These are phyloP conservation scores for Machimus atricapillus DNA, from an alignment of 2,888 invertebrate species.

Conservation along the genomic window DNA sequence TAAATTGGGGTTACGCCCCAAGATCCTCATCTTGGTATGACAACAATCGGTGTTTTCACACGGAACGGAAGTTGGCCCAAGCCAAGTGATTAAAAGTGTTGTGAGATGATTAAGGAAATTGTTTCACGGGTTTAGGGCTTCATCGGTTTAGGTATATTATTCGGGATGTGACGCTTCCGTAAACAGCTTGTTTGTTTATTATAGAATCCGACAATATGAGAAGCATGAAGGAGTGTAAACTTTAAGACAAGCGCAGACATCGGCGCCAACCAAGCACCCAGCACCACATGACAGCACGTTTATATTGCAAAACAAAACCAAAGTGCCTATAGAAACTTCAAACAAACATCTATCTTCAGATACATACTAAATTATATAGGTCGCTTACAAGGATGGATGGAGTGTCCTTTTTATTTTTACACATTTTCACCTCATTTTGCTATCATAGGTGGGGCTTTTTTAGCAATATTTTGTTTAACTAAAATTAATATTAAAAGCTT, in stretches of 20 bases:
- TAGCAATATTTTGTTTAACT: too few relatives aligned
- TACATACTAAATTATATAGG: not conserved
- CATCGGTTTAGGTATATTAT: not conserved
- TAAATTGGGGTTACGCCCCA: not conserved
- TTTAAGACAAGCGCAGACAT: not conserved
- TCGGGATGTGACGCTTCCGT: not conserved
- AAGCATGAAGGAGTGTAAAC: not conserved
- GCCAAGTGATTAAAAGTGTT: not conserved
- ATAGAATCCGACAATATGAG: not conserved
- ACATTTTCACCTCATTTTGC: not conserved
- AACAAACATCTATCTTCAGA: not conserved
- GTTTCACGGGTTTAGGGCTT: not conserved
- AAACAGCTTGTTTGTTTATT: not conserved
- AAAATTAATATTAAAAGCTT: too few relatives aligned
- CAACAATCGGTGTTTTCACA: not conserved
- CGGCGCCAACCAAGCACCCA: not conserved
- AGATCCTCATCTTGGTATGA: not conserved
- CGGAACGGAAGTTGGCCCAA: not conserved
- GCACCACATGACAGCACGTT: not conserved
- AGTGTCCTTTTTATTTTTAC: not conserved
- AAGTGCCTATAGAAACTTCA: not conserved
- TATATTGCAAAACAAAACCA: not conserved
- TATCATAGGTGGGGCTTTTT: not conserved
- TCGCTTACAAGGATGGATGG: not conserved
- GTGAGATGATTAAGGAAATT: not conserved